Evolutionary conservation across 2,797 vertebrate genomes (phyloP).

Genomic region (Sus cebifrons): DNA sequence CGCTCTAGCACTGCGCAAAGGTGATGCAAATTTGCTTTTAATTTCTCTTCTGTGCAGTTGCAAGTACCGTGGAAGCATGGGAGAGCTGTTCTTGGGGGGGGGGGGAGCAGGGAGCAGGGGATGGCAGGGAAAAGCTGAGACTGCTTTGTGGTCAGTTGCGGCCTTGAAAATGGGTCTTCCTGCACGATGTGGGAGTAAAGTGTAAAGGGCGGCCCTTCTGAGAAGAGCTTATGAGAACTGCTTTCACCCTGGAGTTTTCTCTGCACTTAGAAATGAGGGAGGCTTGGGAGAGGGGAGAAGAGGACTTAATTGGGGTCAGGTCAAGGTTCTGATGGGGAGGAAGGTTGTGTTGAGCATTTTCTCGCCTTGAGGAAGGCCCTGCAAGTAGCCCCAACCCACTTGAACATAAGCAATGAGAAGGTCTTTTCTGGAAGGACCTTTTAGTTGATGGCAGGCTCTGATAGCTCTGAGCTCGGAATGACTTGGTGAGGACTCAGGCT

Average conservation of each 20-base stretch:
- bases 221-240: not conserved
- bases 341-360: not conserved
- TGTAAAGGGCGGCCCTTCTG: not conserved
- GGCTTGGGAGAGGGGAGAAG: not conserved
- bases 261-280: not conserved
- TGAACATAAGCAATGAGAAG: not conserved
- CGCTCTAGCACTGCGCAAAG: slow-evolving; percentile 75
- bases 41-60: slow-evolving; percentile 69
- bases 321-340: not conserved
- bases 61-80: not conserved
- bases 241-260: not conserved
- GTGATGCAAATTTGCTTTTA: slow-evolving; percentile 85
- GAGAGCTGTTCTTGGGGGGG: slow-evolving; percentile 7
- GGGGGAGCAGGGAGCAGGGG: not conserved
- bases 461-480: not conserved
- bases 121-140: not conserved
- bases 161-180: not conserved
- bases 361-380: not conserved
- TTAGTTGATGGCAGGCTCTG: not conserved
- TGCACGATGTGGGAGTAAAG: not conserved
- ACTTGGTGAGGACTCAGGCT: not conserved
- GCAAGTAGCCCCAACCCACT: no score
- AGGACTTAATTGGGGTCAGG: not conserved
- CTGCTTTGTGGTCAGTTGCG: not conserved
- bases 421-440: not conserved